These are phyloP conservation scores for Antheraea yamamai DNA, from an alignment of 2,888 invertebrate species.

Conservation along the genomic window DNA sequence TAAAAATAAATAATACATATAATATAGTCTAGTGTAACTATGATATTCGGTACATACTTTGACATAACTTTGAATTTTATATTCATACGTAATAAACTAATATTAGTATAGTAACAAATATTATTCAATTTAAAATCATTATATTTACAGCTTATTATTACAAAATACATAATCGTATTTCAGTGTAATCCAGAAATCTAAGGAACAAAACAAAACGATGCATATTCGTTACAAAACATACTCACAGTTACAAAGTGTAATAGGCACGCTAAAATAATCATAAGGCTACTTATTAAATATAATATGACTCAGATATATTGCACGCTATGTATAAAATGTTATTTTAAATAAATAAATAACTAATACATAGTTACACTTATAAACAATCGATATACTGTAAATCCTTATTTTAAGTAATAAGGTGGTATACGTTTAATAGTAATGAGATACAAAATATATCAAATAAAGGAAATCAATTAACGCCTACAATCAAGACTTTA, in stretches of 20 bases:
- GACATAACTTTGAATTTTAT: neutral
- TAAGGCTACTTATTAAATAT: slow-evolving; percentile 20
- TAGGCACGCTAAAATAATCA: neutral
- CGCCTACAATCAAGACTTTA: neutral
- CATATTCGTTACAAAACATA: slow-evolving; percentile 2
- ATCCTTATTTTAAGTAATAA: slow-evolving; percentile 73
- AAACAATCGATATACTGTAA: slow-evolving; percentile 65
- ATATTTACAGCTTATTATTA: neutral
- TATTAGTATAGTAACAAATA: neutral
- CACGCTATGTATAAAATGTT: slow-evolving; percentile 65
- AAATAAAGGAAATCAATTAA: neutral
- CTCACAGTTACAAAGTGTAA: neutral
- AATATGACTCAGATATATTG: slow-evolving; percentile 37
- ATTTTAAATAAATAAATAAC: slow-evolving; percentile 71
- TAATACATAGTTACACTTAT: slow-evolving; percentile 64
- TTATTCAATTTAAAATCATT: neutral
- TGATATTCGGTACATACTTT: neutral
- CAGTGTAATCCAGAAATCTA: neutral
- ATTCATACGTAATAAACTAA: neutral
- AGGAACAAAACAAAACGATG: slow-evolving; percentile 2
- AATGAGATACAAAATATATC: slow-evolving; percentile 40
- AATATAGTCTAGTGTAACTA: neutral
- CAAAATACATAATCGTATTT: neutral
- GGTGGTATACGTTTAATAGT: slow-evolving; percentile 69
- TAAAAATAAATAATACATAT: slow-evolving; percentile 1